Conservation (phyloP, 2,888 invertebrate species). For the Dynastes tityus region DNA sequence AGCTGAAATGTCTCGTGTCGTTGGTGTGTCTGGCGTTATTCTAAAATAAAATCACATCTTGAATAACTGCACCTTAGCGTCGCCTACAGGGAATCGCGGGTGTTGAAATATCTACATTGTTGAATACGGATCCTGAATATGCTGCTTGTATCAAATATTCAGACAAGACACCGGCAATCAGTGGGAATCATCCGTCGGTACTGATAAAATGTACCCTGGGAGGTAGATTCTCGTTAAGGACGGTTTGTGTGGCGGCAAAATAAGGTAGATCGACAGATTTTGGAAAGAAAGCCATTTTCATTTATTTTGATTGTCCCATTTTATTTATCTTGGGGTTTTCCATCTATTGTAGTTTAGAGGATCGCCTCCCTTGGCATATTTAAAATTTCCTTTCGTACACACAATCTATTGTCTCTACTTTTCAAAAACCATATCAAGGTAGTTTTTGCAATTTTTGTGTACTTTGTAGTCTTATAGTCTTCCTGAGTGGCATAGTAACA, state of each 20-base stretch:
- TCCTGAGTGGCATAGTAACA: no score
- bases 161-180: slow-evolving; percentile 33
- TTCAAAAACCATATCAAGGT: no score
- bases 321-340: neutral
- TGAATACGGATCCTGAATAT: slow-evolving; percentile 33
- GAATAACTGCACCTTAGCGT: slow-evolving; percentile 34
- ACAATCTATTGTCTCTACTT: no score
- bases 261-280: slow-evolving; percentile 19
- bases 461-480: no score
- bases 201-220: slow-evolving; percentile 40
- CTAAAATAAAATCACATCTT: slow-evolving; percentile 21
- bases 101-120: slow-evolving; percentile 38
- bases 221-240: slow-evolving; percentile 37
- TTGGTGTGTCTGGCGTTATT: slow-evolving; percentile 11
- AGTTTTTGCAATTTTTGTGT: no score
- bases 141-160: slow-evolving; percentile 36
- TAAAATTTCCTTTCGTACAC: neutral
- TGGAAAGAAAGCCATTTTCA: slow-evolving; percentile 3
- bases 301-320: neutral
- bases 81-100: slow-evolving; percentile 19
- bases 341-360: slow-evolving; percentile 5
- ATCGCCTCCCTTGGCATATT: neutral
- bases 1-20: neutral
- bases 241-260: slow-evolving; percentile 19
- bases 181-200: slow-evolving; percentile 22